Percentiles rank a stretch among this genome's conserved stretches.
Conservation (phyloP, 1,140 invertebrate species). For the Drosophila azteca region DNA sequence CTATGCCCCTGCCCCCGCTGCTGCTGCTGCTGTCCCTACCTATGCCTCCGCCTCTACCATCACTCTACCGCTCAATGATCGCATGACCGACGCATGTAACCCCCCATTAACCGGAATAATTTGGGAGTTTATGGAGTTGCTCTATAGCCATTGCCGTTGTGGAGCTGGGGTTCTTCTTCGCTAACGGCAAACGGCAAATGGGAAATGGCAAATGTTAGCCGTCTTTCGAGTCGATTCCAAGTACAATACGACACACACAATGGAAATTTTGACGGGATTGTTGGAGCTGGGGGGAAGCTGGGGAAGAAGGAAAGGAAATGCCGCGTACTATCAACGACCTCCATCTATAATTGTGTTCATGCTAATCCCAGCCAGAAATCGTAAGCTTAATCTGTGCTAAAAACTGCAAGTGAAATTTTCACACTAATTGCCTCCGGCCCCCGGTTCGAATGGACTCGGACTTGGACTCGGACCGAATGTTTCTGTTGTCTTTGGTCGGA, state of each 20-base stretch:
- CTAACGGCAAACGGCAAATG: constrained; percentile 18
- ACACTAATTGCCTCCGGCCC: constrained; percentile 69
- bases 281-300: constrained; percentile 16
- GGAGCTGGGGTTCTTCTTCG: constrained; percentile 11
- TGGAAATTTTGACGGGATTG: constrained; percentile 20
- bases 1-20: too few relatives aligned
- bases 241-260: constrained; percentile 27
- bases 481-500: constrained; percentile 58
- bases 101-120: constrained; percentile 53
- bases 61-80: constrained; percentile 16
- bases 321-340: constrained; percentile 59
- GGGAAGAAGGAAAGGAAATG: neutral
- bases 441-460: neutral
- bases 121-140: constrained; percentile 21
- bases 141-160: neutral
- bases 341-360: constrained; percentile 77
- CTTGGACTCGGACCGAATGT: constrained; percentile 31
- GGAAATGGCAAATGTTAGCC: constrained; percentile 52
- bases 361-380: constrained; percentile 71
- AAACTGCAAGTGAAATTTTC: constrained; percentile 81
- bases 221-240: constrained; percentile 33
- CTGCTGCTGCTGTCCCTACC: too few relatives aligned
- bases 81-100: constrained; percentile 55
- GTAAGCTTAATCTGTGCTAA: constrained; percentile 57
- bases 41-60: neutral